Evolutionary conservation across 2,113 vertebrate genomes (phyloP).

Genomic region (Corythornis madagascariensis): DNA sequence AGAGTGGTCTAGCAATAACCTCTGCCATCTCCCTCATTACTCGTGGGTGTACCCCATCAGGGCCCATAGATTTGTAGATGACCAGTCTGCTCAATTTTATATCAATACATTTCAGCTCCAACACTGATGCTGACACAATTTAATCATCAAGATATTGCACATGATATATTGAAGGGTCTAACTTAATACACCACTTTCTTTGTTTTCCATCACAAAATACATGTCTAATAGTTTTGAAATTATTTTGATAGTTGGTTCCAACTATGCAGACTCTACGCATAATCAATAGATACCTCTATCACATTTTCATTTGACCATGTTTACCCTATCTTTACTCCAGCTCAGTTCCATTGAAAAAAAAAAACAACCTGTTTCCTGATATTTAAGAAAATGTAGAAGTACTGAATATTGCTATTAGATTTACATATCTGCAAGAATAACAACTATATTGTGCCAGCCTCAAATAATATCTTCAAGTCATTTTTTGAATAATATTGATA

Average conservation of each 20-base stretch:
- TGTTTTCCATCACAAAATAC: background rate
- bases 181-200: background rate
- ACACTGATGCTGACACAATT: background rate
- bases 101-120: background rate
- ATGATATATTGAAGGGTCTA: background rate
- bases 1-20: too few species aligned
- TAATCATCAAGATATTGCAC: background rate
- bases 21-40: too few species aligned
- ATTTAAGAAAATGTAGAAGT: background rate
- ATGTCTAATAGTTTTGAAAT: background rate
- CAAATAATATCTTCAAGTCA: background rate
- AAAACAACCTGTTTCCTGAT: background rate
- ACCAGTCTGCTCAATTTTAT: background rate
- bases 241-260: background rate
- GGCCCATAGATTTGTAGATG: too few species aligned
- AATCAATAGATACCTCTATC: background rate
- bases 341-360: background rate
- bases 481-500: slow-evolving; percentile 27
- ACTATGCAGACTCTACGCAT: background rate
- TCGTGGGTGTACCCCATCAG: too few species aligned
- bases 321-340: background rate
- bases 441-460: background rate
- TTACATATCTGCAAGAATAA: background rate
- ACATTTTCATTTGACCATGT: background rate
- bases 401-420: background rate